phyloP scores from a whole-genome alignment of 2,888 invertebrate species.

The Cinara cedri region DNA sequence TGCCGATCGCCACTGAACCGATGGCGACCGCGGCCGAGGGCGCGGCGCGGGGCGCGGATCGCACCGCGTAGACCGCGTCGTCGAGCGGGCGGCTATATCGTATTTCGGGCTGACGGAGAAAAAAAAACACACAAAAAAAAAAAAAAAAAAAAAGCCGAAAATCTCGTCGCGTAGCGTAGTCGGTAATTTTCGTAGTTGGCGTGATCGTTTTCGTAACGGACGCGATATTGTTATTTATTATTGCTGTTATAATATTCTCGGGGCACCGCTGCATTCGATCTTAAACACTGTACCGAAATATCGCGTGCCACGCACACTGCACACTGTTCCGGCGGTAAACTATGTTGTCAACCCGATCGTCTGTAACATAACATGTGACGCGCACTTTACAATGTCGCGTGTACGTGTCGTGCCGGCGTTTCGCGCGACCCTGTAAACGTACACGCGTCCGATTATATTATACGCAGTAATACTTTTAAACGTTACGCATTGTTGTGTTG shows the following conservation, averaged over 20 bases:
- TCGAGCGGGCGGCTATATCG: neutral
- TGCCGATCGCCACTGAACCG: neutral
- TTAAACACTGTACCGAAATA: too few relatives aligned
- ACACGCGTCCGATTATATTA: too few relatives aligned
- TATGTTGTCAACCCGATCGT: too few relatives aligned
- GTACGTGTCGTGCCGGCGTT: too few relatives aligned
- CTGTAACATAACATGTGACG: too few relatives aligned
- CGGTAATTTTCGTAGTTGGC: conserved; percentile 18
- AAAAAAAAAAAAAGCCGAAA: neutral
- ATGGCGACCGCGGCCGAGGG: neutral
- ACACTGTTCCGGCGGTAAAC: too few relatives aligned
- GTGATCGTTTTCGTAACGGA: neutral
- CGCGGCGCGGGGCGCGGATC: neutral
- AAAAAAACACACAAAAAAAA: neutral
- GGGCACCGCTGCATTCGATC: too few relatives aligned
- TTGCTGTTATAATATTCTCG: neutral
- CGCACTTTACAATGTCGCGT: too few relatives aligned
- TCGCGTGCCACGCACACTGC: too few relatives aligned
- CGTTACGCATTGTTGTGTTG: too few relatives aligned
- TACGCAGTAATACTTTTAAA: too few relatives aligned
- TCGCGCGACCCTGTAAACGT: too few relatives aligned
- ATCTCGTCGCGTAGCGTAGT: conserved; percentile 36
- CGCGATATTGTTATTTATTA: conserved; percentile 5
- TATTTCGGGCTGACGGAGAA: neutral
- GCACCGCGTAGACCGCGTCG: neutral